phyloP scores from a whole-genome alignment of 2,113 vertebrate genomes.

The Panthera tigris region DNA sequence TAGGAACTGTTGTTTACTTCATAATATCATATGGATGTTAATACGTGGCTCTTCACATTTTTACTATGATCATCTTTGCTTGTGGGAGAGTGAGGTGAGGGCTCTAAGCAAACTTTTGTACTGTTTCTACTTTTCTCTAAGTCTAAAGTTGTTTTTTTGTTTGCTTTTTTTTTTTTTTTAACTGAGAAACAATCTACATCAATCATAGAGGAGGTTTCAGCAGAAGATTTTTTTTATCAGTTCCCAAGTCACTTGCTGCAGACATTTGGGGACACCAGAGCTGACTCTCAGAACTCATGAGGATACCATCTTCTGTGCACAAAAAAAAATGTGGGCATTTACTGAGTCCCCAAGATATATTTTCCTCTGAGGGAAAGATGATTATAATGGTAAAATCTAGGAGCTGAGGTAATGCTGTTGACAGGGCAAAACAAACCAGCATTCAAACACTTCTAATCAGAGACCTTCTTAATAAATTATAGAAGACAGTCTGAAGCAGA shows the following conservation, averaged over 20 bases:
- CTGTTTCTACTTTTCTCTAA: not conserved
- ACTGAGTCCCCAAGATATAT: not conserved
- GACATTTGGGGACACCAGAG: not conserved
- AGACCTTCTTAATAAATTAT: not conserved
- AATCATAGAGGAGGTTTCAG: not conserved
- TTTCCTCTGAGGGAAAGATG: not conserved
- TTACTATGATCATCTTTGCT: not conserved
- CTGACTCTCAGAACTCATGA: not conserved
- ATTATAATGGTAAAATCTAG: not conserved
- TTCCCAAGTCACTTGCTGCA: not conserved
- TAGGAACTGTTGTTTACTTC: not conserved
- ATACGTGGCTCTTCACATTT: not conserved
- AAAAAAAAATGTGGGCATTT: not conserved
- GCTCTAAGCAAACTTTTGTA: not conserved
- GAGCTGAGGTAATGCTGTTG: not conserved
- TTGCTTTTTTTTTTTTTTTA: not conserved
- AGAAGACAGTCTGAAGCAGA: not conserved
- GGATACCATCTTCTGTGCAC: not conserved
- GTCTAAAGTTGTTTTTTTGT: not conserved
- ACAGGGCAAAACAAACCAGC: not conserved
- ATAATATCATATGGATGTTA: not conserved
- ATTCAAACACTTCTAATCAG: not conserved
- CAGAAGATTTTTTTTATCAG: not conserved
- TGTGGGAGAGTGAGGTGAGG: not conserved
- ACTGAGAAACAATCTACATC: not conserved